Base-by-base conservation (phyloP, 2,797 vertebrate species). In the Knipowitschia caucasica region DNA sequence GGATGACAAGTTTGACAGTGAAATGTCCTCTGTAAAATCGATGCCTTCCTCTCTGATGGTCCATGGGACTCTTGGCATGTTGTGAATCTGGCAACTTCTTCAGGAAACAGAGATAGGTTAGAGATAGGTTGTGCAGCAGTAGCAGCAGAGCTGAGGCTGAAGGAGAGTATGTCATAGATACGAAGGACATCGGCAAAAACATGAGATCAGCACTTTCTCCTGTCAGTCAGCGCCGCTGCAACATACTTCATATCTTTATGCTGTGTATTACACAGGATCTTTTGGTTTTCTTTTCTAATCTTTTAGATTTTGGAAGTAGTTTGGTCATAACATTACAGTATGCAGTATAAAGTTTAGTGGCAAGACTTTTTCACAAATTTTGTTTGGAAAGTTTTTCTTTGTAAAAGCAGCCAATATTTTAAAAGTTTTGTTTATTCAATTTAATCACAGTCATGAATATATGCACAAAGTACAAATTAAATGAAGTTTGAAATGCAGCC, bases 1-100 rank as follows among this genome's bases (percentile, higher is more conserved):
- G 66, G 81, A 76, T 64, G 72, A 80, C 65, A 67, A 61, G 81
- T 82, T 78, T 79, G 76, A 80, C 79, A 83, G 77, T 82, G 75
- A 84, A 81, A 77, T 73, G 67, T 78, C 74, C 73, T 75, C 71
- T 63, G 68, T 54, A 83, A 83, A 84, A 80, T 83, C 81, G 80
- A 82, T 82, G 77, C 73, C 67, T 51, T 59, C 55, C 73, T 60
- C 72, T 75, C 72, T 12, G 42, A 65, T 69, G 64, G 69, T 40
- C 53, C 67, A 68, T 56, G 61, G 71, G 71, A 64, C 68, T 69
- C 77, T 80, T 78, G 82, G 78, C 75, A 42, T 84, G 84, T 82
- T 77, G 61, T 72, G 73, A 86, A 79, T 80, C 70, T 81, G 79
- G 75, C 76, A 73, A 61, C 67, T 59, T 75, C 78, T 64, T 72